Conservation (phyloP, 2,888 invertebrate species). For the Protula sp. region DNA sequence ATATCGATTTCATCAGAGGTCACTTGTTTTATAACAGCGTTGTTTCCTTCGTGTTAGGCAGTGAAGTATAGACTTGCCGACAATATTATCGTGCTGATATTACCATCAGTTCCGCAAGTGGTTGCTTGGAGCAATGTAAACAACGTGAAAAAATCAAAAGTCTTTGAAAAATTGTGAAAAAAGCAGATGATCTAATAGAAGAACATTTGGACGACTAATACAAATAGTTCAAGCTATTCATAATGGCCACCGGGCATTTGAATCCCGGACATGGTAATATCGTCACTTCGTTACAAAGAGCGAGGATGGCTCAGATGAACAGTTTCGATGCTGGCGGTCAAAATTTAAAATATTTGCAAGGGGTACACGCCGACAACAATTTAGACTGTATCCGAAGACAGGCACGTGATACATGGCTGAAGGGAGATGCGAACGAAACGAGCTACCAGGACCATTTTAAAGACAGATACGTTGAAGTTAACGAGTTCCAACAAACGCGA, state of each 20-base stretch:
- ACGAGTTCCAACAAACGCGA: constrained; percentile 20
- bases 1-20: too few species aligned
- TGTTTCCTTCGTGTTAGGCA: too few species aligned
- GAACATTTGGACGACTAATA: too few species aligned
- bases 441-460: constrained; percentile 33
- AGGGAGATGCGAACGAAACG: constrained; percentile 25
- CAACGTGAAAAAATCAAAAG: background rate
- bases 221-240: too few species aligned
- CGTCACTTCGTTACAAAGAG: constrained; percentile 21
- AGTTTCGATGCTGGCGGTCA: background rate
- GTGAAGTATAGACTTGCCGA: too few species aligned
- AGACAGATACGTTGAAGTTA: constrained; percentile 25
- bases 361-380: constrained; percentile 17
- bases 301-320: background rate
- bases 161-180: too few species aligned
- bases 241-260: constrained; percentile 42
- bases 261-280: constrained; percentile 40
- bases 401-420: constrained; percentile 32
- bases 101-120: too few species aligned
- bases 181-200: too few species aligned
- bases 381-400: constrained; percentile 31
- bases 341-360: too few species aligned
- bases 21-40: too few species aligned
- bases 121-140: background rate
- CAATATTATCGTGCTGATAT: too few species aligned